phyloP scores from a whole-genome alignment of 1,140 invertebrate genomes.

The Harlomillsia oculata region DNA sequence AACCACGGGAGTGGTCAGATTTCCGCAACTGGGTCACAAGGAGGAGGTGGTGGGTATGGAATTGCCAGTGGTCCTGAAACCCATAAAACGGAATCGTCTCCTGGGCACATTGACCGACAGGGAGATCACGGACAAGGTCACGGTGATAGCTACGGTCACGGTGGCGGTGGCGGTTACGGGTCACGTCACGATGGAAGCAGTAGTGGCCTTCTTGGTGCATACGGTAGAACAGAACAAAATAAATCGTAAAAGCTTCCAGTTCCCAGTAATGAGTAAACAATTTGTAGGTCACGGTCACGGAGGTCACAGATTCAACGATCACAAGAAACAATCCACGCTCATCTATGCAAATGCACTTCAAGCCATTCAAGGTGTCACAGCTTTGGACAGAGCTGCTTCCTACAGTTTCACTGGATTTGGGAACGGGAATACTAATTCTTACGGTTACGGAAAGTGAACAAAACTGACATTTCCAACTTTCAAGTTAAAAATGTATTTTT shows the following conservation, averaged over 20 bases:
- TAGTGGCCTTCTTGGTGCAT: no score
- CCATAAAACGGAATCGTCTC: no score
- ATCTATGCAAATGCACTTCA: slow-evolving; percentile 7
- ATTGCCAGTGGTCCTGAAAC: no score
- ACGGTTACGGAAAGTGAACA: not conserved
- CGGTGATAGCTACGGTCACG: not conserved
- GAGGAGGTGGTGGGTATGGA: not conserved
- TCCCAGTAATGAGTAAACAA: no score
- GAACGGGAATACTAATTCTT: not conserved
- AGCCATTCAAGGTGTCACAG: not conserved
- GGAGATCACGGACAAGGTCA: not conserved
- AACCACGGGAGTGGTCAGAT: no score
- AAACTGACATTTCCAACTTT: no score
- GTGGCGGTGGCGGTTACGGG: not conserved
- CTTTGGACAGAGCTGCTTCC: slow-evolving; percentile 7
- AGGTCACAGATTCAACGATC: not conserved
- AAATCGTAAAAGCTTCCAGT: no score
- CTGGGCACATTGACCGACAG: not conserved
- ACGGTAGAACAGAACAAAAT: no score
- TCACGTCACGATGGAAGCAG: no score
- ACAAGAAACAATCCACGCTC: not conserved
- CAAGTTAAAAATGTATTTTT: no score
- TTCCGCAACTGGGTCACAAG: no score
- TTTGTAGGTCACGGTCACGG: not conserved
- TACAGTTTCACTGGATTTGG: slow-evolving; percentile 14